A percentile compares a stretch with the other conserved stretches of the same genome.
These are phyloP conservation scores for Pogonomyrmex barbatus DNA, from an alignment of 1,140 invertebrate genomes.

Conservation along the genomic window DNA sequence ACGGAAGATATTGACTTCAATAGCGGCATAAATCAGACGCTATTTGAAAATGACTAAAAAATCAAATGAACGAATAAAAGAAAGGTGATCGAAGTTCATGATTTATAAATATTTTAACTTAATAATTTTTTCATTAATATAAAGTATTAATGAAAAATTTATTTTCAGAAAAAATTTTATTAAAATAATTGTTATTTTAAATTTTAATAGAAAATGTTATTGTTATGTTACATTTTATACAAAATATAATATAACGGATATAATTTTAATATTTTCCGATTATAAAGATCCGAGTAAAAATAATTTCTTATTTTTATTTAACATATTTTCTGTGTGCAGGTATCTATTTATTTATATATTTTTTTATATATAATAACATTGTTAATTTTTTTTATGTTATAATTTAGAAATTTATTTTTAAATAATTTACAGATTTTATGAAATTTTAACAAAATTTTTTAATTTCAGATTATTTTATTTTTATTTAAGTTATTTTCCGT, in stretches of 20 bases:
- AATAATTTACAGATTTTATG: background rate
- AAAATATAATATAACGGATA: background rate
- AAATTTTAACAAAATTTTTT: background rate
- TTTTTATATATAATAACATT: background rate
- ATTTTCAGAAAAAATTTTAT: background rate
- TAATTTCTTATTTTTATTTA: conserved; percentile 13
- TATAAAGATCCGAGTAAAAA: background rate
- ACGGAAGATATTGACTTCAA: conserved; percentile 24
- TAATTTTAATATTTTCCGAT: background rate
- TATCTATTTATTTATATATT: background rate
- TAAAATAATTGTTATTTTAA: background rate
- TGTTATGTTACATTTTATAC: background rate
- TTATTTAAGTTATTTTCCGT: background rate
- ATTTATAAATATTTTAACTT: too few species aligned
- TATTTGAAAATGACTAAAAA: conserved; percentile 4
- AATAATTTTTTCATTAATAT: background rate
- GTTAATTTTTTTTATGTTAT: background rate
- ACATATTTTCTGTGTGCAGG: background rate
- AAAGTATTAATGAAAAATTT: background rate
- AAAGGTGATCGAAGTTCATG: background rate
- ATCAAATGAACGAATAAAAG: conserved; percentile 3
- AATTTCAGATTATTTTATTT: background rate
- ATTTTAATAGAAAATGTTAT: background rate
- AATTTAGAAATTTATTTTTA: background rate
- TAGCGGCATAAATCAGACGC: conserved; percentile 44